Evolutionary conservation across 2,113 vertebrate species (phyloP), one percentile per base, ranked within the genome.

Genomic region (Chloropsis hardwickii): DNA sequence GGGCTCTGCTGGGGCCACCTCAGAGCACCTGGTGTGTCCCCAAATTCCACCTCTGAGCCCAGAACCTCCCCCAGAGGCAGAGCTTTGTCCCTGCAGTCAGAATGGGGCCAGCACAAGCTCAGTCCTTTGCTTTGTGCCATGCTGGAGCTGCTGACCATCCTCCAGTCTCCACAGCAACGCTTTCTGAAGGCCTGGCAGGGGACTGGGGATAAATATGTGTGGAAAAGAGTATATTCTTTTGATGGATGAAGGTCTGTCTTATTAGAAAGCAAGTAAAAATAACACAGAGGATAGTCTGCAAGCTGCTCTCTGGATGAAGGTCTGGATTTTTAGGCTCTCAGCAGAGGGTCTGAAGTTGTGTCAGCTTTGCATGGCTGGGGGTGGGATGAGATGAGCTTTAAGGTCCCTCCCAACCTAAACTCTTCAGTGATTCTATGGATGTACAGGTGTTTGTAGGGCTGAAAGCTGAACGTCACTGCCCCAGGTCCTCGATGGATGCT

Each of bases 91-190:
- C 48, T 40, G 58, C 58, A 50, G 45, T 22, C 24, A 11, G 37
- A 15, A 25, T 0, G 2, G 31, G 70, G 29, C 35, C 13, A 1
- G 61, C 57, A 57, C 27, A 28, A 10, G 48, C 67, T 51, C 44
- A 20, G 50, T 47, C 40, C 76, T 81, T 64, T 60, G 19, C 78
- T 87, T 29, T 83, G 53, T 74, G 61, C 82, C 57, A 18, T 11
- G 33, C 65, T 72, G 67, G 71, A 89, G 67, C 60, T 78, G 3
- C 0, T 74, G 88, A 44, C 80, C 73, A 10, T 74, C 40, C 6
- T 25, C n/a, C 13, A 25, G 72, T 88, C 74, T 91, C 90, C 93
- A 94, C 92, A 97, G 91, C 81, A 93, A 88, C 39, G 10, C 62
- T 62, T 87, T 45, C 81, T 73, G 48, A 37, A 86, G 69, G 37